Percentiles rank a stretch among this genome's conserved stretches.
phyloP scores from a whole-genome alignment of 2,888 invertebrate genomes.

The Cinara cedri region DNA sequence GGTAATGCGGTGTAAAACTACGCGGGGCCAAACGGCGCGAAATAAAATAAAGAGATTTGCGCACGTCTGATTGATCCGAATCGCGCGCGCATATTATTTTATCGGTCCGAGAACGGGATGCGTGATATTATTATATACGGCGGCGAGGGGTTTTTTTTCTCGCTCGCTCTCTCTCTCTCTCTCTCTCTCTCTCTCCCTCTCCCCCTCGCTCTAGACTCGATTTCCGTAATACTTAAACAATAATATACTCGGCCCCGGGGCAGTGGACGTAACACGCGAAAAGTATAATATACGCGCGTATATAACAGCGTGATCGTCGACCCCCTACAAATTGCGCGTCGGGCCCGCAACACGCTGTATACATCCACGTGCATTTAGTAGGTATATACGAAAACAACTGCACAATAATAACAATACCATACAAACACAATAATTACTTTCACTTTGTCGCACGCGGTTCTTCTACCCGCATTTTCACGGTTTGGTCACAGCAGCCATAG shows the following conservation, averaged over 20 bases:
- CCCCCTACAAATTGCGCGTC: too few relatives aligned
- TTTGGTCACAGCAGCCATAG: too few relatives aligned
- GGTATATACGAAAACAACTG: not conserved
- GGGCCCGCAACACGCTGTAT: too few relatives aligned
- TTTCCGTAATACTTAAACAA: not conserved
- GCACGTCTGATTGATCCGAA: conserved; percentile 8
- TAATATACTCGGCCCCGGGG: conserved; percentile 9
- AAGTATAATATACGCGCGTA: not conserved
- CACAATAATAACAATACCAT: not conserved
- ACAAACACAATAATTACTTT: conserved; percentile 44
- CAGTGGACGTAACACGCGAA: not conserved
- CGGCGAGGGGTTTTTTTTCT: not conserved
- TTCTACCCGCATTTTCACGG: conserved; percentile 31
- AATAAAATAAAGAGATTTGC: conserved; percentile 1
- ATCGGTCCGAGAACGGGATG: not conserved
- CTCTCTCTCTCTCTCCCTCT: too few relatives aligned
- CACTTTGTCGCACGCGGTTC: conserved; percentile 32
- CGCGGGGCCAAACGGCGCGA: too few relatives aligned
- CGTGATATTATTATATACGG: too few relatives aligned
- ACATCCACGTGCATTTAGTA: too few relatives aligned
- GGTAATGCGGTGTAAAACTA: too few relatives aligned
- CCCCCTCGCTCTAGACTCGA: too few relatives aligned
- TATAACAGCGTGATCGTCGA: not conserved
- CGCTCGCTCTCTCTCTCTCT: too few relatives aligned
- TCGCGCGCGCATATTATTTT: too few relatives aligned